phyloP scores from a whole-genome alignment of 2,888 invertebrate species.

The Drosophila suboccidentalis region DNA sequence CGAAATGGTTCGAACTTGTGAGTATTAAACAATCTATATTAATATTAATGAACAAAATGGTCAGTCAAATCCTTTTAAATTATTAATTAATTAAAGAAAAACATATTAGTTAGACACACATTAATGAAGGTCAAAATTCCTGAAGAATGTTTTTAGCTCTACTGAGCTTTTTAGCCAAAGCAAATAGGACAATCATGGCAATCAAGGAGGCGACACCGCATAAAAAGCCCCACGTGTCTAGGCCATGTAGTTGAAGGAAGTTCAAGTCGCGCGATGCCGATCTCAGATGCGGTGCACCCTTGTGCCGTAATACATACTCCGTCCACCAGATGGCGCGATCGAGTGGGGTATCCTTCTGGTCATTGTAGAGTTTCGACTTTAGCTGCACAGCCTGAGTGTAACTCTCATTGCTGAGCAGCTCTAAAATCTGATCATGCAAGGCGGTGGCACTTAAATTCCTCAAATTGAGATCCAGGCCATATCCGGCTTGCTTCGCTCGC shows the following conservation, averaged over 20 bases:
- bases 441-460: slow-evolving; percentile 78
- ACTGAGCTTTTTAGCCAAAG: slow-evolving; percentile 42
- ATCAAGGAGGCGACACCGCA: slow-evolving; percentile 6
- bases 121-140: too few species aligned
- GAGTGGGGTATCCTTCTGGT: slow-evolving; percentile 81
- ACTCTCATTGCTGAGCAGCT: slow-evolving; percentile 61
- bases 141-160: slow-evolving; percentile 2
- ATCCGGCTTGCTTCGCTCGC: slow-evolving; percentile 85
- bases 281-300: slow-evolving; percentile 84
- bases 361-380: slow-evolving; percentile 75
- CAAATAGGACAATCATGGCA: slow-evolving; percentile 8
- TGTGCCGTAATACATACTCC: slow-evolving; percentile 82
- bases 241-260: slow-evolving; percentile 71
- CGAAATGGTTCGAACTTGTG: too few species aligned
- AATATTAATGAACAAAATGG: too few species aligned
- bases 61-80: too few species aligned
- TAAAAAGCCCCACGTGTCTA: slow-evolving; percentile 74
- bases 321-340: slow-evolving; percentile 84
- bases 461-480: slow-evolving; percentile 83
- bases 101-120: background rate
- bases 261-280: slow-evolving; percentile 80
- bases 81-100: background rate
- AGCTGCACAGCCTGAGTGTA: slow-evolving; percentile 58
- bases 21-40: too few species aligned
- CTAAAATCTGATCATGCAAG: slow-evolving; percentile 64